Percentiles rank a stretch among this genome's conserved stretches.
Conservation (phyloP, 2,113 vertebrate genomes). For the Trematomus loennbergii region DNA sequence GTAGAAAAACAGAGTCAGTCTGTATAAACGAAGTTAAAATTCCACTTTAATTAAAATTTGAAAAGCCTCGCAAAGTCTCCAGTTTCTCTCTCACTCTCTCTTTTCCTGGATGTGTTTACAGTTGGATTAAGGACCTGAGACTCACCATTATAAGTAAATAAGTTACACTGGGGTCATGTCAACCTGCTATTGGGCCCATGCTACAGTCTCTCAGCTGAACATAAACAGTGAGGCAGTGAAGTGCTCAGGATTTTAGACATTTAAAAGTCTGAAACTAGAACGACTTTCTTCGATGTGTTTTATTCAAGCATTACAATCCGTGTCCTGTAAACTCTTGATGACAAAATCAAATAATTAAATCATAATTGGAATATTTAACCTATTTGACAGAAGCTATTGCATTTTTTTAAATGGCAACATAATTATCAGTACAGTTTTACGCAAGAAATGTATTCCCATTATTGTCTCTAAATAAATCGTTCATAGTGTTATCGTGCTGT, state of each 20-base stretch:
- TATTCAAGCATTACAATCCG: neutral
- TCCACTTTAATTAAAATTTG: conserved; percentile 42
- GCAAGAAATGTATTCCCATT: neutral
- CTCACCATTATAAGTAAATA: conserved; percentile 48
- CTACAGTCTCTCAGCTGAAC: neutral
- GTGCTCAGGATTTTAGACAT: neutral
- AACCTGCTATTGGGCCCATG: conserved; percentile 31
- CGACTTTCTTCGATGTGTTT: neutral
- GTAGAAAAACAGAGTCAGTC: conserved; percentile 22
- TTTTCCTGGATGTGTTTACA: conserved; percentile 52
- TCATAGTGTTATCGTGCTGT: conserved; percentile 33
- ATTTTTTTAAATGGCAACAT: conserved; percentile 7
- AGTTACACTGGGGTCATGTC: conserved; percentile 46
- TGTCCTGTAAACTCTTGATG: neutral
- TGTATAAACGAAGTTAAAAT: conserved; percentile 21
- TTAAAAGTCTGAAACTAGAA: too few species aligned
- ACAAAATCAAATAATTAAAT: neutral
- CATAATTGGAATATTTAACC: neutral
- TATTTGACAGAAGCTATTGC: neutral
- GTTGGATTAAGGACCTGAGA: conserved; percentile 49
- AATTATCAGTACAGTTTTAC: neutral
- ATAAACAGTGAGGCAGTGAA: neutral
- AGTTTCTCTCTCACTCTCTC: conserved; percentile 36
- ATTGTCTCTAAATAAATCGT: conserved; percentile 55
- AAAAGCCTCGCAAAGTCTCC: conserved; percentile 15